These are phyloP conservation scores for Sebastes schlegelii DNA, from an alignment of 2,113 vertebrate genomes.

Conservation along the genomic window DNA sequence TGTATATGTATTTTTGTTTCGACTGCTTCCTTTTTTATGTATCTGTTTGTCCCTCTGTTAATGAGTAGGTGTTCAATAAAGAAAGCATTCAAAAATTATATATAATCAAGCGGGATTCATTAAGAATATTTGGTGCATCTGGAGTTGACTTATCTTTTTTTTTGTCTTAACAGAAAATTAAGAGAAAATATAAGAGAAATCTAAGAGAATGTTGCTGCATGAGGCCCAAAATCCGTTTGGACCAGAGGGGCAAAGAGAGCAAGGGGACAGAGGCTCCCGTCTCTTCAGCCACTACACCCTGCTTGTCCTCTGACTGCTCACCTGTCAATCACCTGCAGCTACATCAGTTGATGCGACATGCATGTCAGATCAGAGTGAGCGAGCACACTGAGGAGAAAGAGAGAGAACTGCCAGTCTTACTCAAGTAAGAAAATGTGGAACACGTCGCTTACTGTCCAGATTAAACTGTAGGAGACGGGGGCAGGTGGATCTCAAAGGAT, in stretches of 20 bases:
- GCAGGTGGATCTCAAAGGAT: background rate
- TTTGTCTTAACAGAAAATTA: background rate
- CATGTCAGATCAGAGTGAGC: background rate
- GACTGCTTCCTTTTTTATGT: no score
- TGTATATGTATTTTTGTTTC: no score
- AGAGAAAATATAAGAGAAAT: background rate
- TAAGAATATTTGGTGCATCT: background rate
- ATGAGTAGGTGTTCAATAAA: no score
- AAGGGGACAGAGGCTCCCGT: background rate
- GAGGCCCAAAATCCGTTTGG: background rate
- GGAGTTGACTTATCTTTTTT: background rate
- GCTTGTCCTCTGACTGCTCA: slow-evolving; percentile 17
- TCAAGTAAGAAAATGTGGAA: background rate
- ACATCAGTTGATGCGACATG: background rate
- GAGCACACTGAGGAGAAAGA: background rate
- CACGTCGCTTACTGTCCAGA: background rate
- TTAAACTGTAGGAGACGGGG: background rate
- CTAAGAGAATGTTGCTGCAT: background rate
- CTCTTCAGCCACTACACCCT: background rate
- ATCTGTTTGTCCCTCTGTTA: no score
- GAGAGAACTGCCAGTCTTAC: background rate
- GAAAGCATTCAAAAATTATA: no score
- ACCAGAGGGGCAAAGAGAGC: background rate
- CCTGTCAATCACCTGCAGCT: slow-evolving; percentile 27
- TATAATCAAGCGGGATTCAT: background rate